Conservation (phyloP, 2,797 vertebrate genomes). For the Hybognathus amarus region DNA sequence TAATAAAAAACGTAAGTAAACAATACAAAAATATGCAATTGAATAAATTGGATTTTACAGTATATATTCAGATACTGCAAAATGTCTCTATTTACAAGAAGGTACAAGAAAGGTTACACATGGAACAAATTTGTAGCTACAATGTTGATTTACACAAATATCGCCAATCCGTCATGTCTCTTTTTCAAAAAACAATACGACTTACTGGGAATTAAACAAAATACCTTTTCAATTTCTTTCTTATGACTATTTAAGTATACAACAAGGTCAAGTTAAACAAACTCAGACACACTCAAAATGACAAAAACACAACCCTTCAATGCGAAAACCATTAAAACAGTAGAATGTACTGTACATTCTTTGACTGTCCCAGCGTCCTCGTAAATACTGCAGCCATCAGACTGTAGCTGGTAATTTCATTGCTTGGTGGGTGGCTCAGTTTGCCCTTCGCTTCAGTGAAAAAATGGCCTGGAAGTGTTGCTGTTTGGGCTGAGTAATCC, state of each 20-base stretch:
- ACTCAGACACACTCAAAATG: conserved; percentile 60
- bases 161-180: background rate
- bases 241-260: conserved; percentile 50
- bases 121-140: background rate
- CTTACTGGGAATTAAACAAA: background rate
- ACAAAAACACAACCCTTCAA: conserved; percentile 53
- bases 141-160: background rate
- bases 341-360: conserved; percentile 64
- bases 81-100: conserved; percentile 72
- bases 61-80: conserved; percentile 72
- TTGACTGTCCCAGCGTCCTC: conserved; percentile 65
- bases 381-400: conserved; percentile 61
- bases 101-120: conserved; percentile 10
- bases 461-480: conserved; percentile 37
- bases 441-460: conserved; percentile 54
- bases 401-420: conserved; percentile 67
- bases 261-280: conserved; percentile 54
- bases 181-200: conserved; percentile 1
- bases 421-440: conserved; percentile 65
- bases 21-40: conserved; percentile 83
- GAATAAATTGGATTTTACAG: conserved; percentile 78
- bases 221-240: background rate
- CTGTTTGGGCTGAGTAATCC: conserved; percentile 52
- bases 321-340: conserved; percentile 58
- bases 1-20: conserved; percentile 78